Conservation (phyloP, 1,140 invertebrate genomes). For the Ooceraea biroi region DNA sequence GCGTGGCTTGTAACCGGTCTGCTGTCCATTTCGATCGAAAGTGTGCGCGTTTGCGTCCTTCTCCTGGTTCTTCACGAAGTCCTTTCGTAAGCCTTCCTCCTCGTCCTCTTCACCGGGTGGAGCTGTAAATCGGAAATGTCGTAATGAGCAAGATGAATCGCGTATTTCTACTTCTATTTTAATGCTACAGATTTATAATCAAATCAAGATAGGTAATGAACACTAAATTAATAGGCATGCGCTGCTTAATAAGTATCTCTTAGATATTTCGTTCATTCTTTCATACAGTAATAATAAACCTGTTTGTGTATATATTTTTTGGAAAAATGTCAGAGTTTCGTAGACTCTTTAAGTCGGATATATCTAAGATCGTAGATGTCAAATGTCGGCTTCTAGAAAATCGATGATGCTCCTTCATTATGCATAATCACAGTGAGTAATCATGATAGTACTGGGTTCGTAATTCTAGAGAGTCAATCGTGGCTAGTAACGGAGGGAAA, state of each 20-base stretch:
- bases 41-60: slow-evolving; percentile 72
- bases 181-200: neutral
- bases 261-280: neutral
- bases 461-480: slow-evolving; percentile 2
- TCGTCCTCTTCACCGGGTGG: slow-evolving; percentile 84
- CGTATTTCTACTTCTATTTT: neutral
- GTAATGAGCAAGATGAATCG: neutral
- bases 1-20: slow-evolving; percentile 75
- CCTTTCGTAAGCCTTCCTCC: slow-evolving; percentile 81
- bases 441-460: neutral
- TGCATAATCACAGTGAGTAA: neutral
- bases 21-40: slow-evolving; percentile 65
- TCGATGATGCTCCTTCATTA: neutral
- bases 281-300: neutral
- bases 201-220: neutral
- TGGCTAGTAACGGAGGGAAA: neutral
- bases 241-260: neutral
- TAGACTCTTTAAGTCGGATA: neutral
- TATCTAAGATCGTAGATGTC: neutral
- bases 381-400: neutral
- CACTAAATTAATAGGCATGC: neutral
- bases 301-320: neutral
- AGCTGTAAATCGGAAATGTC: slow-evolving; percentile 73
- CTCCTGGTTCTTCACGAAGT: slow-evolving; percentile 77
- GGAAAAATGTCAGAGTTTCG: neutral